Evolutionary conservation across 2,113 vertebrate species (phyloP).

Genomic region (Aptenodytes forsteri): DNA sequence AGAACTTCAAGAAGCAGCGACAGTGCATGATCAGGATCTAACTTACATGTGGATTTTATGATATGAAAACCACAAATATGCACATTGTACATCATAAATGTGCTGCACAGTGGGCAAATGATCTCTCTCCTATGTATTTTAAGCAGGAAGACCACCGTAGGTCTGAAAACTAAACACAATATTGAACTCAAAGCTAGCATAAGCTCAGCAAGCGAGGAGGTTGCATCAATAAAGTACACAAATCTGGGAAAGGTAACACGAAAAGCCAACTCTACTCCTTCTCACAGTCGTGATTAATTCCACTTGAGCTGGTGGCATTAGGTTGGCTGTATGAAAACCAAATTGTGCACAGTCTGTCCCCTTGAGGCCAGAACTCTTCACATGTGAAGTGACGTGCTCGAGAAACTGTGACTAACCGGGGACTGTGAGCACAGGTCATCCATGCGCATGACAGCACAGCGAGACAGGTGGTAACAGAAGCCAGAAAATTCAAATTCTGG

Average conservation of each 20-base stretch:
- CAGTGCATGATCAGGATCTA: not conserved
- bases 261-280: not conserved
- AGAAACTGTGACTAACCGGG: not conserved
- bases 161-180: not conserved
- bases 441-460: fast-evolving
- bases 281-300: fast-evolving
- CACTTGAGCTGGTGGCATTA: not conserved
- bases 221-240: too few relatives aligned
- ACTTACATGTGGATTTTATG: not conserved
- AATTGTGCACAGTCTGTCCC: not conserved
- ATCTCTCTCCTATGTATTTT: not conserved
- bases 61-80: not conserved
- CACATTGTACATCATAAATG: not conserved
- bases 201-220: not conserved
- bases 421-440: too few relatives aligned
- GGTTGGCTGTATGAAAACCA: not conserved
- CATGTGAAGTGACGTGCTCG: fast-evolving
- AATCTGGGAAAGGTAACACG: not conserved
- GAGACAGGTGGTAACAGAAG: not conserved
- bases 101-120: not conserved
- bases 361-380: not conserved
- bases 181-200: fast-evolving
- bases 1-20: not conserved
- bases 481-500: not conserved
- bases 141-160: not conserved